Conservation (phyloP, 2,888 invertebrate genomes). For the Eupithecia vulgata region DNA sequence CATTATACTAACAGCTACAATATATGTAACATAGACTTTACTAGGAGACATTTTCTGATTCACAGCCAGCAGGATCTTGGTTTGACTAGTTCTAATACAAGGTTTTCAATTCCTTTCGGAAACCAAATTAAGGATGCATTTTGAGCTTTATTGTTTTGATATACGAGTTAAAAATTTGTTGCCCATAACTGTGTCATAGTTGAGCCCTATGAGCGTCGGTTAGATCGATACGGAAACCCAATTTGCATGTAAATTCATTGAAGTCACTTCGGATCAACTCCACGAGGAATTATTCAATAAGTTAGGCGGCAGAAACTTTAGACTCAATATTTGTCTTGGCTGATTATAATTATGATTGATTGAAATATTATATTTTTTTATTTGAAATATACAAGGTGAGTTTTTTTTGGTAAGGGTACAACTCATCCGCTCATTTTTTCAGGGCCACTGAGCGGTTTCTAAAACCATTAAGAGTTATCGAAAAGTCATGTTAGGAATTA, state of each 20-base stretch:
- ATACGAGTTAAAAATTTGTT: background rate
- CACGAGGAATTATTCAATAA: conserved; percentile 60
- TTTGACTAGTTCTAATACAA: conserved; percentile 58
- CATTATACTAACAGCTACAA: conserved; percentile 19
- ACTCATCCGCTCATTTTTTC: too few relatives aligned
- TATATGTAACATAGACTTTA: conserved; percentile 49
- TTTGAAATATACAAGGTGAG: too few relatives aligned
- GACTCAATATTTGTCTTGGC: conserved; percentile 14
- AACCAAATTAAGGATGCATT: too few relatives aligned
- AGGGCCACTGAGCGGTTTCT: too few relatives aligned
- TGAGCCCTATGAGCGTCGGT: conserved; percentile 73
- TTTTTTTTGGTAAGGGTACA: too few relatives aligned
- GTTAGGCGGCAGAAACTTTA: conserved; percentile 13
- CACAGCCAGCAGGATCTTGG: conserved; percentile 54
- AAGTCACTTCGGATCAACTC: conserved; percentile 76
- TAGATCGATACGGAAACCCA: conserved; percentile 75
- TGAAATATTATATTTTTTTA: too few relatives aligned
- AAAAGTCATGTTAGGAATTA: too few relatives aligned
- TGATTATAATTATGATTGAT: conserved; percentile 28
- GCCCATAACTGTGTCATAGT: conserved; percentile 49
- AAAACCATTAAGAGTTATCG: too few relatives aligned
- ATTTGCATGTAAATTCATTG: conserved; percentile 79
- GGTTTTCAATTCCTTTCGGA: conserved; percentile 41
- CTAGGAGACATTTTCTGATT: conserved; percentile 45
- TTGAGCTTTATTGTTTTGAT: conserved; percentile 18